These are phyloP conservation scores for Terebella lapidaria DNA, from an alignment of 2,888 invertebrate species.

Conservation along the genomic window DNA sequence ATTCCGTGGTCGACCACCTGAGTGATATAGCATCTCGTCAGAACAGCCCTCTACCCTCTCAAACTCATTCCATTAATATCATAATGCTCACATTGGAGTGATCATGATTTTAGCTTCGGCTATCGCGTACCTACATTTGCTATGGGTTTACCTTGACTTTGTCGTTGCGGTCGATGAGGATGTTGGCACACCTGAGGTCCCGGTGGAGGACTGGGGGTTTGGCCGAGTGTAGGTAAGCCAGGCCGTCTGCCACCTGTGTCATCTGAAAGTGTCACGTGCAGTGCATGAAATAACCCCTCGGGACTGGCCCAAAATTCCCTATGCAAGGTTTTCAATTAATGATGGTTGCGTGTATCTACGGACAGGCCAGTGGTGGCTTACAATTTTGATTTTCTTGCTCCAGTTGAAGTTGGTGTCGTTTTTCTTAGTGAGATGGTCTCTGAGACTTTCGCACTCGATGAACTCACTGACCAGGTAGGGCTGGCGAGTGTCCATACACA, in stretches of 20 bases:
- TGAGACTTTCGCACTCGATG: conserved; percentile 41
- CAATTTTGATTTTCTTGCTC: conserved; percentile 39
- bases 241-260: conserved; percentile 44
- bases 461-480: conserved; percentile 45
- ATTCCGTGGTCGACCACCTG: conserved; percentile 40
- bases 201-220: conserved; percentile 46
- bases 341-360: no score
- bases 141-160: no score
- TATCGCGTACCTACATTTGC: no score
- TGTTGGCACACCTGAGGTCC: conserved; percentile 45
- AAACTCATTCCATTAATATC: no score
- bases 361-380: no score
- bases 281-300: background rate
- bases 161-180: conserved; percentile 31
- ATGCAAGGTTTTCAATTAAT: no score
- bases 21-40: no score
- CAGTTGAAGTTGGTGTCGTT: conserved; percentile 29
- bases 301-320: background rate
- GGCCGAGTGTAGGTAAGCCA: conserved; percentile 45
- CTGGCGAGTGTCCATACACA: conserved; percentile 41
- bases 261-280: conserved; percentile 30
- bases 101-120: no score
- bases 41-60: no score
- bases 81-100: no score
- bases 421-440: conserved; percentile 34